Conservation (phyloP, 2,888 invertebrate species). For the Anthophora plumipes region DNA sequence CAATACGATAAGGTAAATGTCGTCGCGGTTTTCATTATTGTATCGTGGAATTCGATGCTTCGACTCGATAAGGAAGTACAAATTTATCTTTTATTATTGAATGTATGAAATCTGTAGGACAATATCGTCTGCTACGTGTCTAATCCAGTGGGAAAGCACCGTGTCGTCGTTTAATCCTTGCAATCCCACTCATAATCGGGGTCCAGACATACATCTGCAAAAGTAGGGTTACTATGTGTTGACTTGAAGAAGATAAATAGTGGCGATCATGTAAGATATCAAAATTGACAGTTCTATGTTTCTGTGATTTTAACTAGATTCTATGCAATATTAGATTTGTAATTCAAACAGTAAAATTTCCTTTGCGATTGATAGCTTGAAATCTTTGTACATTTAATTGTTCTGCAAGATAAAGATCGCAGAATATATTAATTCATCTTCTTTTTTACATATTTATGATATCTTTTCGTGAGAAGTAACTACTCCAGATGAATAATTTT, state of each 20-base stretch:
- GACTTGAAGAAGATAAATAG: slow-evolving; percentile 30
- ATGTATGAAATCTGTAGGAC: slow-evolving; percentile 43
- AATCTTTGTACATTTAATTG: too few relatives aligned
- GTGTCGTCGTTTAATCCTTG: slow-evolving; percentile 57
- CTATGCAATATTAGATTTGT: too few relatives aligned
- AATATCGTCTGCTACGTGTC: slow-evolving; percentile 65
- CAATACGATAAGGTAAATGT: slow-evolving; percentile 1
- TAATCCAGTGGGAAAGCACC: slow-evolving; percentile 66
- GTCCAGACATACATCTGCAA: slow-evolving; percentile 39
- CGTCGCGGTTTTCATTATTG: slow-evolving; percentile 16
- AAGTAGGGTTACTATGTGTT: slow-evolving; percentile 42
- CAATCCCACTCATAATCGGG: slow-evolving; percentile 60
- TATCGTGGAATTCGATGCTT: slow-evolving; percentile 26
- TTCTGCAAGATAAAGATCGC: too few relatives aligned
- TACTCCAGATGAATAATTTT: too few relatives aligned
- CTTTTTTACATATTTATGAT: too few relatives aligned
- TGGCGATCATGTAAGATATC: neutral
- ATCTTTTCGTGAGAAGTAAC: too few relatives aligned
- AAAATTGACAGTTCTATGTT: neutral
- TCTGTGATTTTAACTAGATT: too few relatives aligned
- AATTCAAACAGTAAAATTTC: too few relatives aligned
- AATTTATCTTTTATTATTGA: slow-evolving; percentile 65
- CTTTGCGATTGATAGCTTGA: too few relatives aligned
- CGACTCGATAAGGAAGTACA: slow-evolving; percentile 41
- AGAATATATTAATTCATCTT: too few relatives aligned